Conservation (phyloP, 2,113 vertebrate species). For the Crotalus viridis region DNA sequence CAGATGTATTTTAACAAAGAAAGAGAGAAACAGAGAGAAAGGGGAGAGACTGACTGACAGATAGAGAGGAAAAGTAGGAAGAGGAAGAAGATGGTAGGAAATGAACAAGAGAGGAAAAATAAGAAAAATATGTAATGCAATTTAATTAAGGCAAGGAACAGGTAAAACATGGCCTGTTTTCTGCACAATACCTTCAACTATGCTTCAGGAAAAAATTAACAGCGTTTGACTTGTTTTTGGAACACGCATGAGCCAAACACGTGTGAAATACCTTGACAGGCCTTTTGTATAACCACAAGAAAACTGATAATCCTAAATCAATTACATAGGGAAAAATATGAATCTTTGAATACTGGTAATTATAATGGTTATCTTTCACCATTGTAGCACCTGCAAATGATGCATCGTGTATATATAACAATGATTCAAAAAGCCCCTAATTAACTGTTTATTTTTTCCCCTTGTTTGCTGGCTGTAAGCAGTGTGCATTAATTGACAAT, state of each 20-base stretch:
- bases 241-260: constrained; percentile 81
- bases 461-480: constrained; percentile 76
- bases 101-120: constrained; percentile 44
- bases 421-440: constrained; percentile 79
- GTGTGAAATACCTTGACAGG: constrained; percentile 85
- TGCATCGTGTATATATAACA: constrained; percentile 77
- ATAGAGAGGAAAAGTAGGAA: constrained; percentile 75
- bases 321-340: constrained; percentile 83
- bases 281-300: constrained; percentile 90
- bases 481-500: constrained; percentile 78
- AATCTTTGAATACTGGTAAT: constrained; percentile 99
- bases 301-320: constrained; percentile 94
- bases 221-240: constrained; percentile 77
- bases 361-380: constrained; percentile 99
- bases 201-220: constrained; percentile 71
- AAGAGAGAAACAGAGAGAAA: constrained; percentile 64
- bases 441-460: constrained; percentile 79
- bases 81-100: constrained; percentile 55
- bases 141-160: constrained; percentile 85
- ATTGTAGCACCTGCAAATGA: constrained; percentile 93
- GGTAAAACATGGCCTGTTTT: constrained; percentile 78
- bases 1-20: constrained; percentile 94
- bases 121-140: constrained; percentile 74
- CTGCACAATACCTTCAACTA: constrained; percentile 67
- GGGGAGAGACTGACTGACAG: constrained; percentile 72